A percentile compares a stretch with the other conserved stretches of the same genome.
phyloP scores from a whole-genome alignment of 2,797 vertebrate species.

The Pipistrellus kuhlii region DNA sequence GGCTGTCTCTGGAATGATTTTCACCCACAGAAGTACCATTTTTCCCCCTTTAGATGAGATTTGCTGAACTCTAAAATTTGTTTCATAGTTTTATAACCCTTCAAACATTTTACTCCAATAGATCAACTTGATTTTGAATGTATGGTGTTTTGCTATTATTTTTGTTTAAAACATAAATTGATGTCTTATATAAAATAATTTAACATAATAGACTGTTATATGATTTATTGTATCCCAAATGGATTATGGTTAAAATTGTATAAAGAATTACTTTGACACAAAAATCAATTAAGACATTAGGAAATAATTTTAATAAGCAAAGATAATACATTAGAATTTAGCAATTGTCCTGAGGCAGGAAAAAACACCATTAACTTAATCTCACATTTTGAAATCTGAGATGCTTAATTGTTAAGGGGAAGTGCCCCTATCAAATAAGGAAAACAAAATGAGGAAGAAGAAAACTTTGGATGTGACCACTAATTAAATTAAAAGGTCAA shows the following conservation, averaged over 20 bases:
- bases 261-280: constrained; percentile 61
- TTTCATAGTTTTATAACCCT: constrained; percentile 20
- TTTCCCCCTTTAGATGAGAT: background rate
- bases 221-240: constrained; percentile 44
- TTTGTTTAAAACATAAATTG: constrained; percentile 44
- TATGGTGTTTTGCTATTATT: background rate
- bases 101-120: constrained; percentile 20
- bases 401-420: constrained; percentile 8
- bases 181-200: constrained; percentile 54
- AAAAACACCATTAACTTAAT: constrained; percentile 7
- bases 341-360: background rate
- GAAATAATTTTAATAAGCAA: constrained; percentile 63
- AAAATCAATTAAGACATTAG: constrained; percentile 70
- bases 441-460: constrained; percentile 2
- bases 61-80: background rate
- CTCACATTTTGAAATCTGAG: constrained; percentile 16
- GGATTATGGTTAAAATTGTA: constrained; percentile 60
- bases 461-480: background rate
- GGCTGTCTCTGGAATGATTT: background rate
- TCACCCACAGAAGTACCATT: background rate
- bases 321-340: constrained; percentile 53
- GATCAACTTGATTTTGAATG: background rate
- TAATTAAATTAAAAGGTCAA: background rate
- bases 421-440: background rate
- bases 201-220: background rate